phyloP scores from a whole-genome alignment of 1,140 invertebrate species.

The Drosophila micromelanica region DNA sequence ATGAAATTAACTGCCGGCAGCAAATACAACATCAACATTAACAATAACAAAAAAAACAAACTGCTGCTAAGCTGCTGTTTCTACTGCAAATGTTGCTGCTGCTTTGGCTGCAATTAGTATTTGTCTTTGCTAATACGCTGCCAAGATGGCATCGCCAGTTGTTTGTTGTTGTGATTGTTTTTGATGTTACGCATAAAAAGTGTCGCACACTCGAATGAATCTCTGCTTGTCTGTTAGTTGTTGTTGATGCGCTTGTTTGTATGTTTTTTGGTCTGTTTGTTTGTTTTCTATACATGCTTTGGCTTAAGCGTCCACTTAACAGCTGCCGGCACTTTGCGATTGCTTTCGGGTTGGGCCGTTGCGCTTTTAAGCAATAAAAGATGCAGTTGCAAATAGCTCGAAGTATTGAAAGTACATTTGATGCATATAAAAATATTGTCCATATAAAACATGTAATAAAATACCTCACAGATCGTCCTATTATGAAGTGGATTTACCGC shows the following conservation, averaged over 20 bases:
- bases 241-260: constrained; percentile 65
- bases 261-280: constrained; percentile 75
- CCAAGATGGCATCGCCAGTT: constrained; percentile 76
- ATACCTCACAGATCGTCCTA: constrained; percentile 26
- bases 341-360: constrained; percentile 43
- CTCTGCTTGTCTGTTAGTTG: constrained; percentile 55
- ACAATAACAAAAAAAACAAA: constrained; percentile 25
- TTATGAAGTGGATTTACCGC: constrained; percentile 8
- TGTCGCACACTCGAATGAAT: constrained; percentile 71
- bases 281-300: constrained; percentile 52
- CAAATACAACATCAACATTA: constrained; percentile 53
- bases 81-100: constrained; percentile 51
- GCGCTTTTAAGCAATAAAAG: constrained; percentile 21
- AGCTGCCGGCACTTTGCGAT: constrained; percentile 48
- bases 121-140: constrained; percentile 83
- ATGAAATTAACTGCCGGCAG: constrained; percentile 83
- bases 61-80: constrained; percentile 27
- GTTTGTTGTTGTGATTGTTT: constrained; percentile 45
- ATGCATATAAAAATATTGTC: constrained; percentile 27
- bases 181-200: constrained; percentile 68
- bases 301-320: constrained; percentile 73
- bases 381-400: constrained; percentile 27
- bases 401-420: constrained; percentile 42
- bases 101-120: constrained; percentile 81
- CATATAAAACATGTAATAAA: constrained; percentile 1